Evolutionary conservation across 2,888 invertebrate species (phyloP).

Genomic region (Lasioglossum calceatum): DNA sequence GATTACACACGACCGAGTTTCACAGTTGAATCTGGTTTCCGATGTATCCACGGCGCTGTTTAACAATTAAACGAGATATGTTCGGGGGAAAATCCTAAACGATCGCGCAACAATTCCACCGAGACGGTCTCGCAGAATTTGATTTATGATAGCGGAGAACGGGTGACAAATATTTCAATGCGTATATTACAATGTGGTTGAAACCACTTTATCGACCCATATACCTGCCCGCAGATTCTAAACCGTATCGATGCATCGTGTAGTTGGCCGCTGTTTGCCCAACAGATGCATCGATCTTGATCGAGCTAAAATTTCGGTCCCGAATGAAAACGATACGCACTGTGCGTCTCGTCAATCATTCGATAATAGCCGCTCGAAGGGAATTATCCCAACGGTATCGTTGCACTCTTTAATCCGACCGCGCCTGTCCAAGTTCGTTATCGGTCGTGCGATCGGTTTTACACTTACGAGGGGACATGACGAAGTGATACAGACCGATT

Average conservation of each 20-base stretch:
- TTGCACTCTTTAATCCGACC: constrained; percentile 39
- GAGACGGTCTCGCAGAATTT: constrained; percentile 18
- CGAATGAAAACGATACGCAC: constrained; percentile 31
- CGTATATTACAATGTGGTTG: constrained; percentile 51
- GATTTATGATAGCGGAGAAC: constrained; percentile 55
- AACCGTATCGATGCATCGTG: constrained; percentile 33
- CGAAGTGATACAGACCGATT: background rate
- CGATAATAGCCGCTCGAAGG: constrained; percentile 30
- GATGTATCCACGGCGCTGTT: background rate
- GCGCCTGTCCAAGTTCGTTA: constrained; percentile 21
- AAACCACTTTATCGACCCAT: constrained; percentile 49
- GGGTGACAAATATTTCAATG: constrained; percentile 57
- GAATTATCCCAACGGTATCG: constrained; percentile 36
- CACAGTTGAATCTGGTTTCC: constrained; percentile 13
- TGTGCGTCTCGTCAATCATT: constrained; percentile 47
- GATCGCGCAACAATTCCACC: background rate
- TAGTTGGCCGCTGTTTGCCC: constrained; percentile 39
- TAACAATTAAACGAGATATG: constrained; percentile 49
- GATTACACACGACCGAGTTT: constrained; percentile 2
- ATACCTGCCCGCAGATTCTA: constrained; percentile 32
- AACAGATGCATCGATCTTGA: constrained; percentile 43
- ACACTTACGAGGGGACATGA: constrained; percentile 13
- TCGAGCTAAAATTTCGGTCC: constrained; percentile 33
- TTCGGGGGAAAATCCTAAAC: constrained; percentile 14
- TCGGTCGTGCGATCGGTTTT: constrained; percentile 17